A percentile compares a stretch with the other conserved stretches of the same genome.
These are phyloP conservation scores for Crotalus horridus DNA, from an alignment of 2,113 vertebrate species.

Conservation along the genomic window DNA sequence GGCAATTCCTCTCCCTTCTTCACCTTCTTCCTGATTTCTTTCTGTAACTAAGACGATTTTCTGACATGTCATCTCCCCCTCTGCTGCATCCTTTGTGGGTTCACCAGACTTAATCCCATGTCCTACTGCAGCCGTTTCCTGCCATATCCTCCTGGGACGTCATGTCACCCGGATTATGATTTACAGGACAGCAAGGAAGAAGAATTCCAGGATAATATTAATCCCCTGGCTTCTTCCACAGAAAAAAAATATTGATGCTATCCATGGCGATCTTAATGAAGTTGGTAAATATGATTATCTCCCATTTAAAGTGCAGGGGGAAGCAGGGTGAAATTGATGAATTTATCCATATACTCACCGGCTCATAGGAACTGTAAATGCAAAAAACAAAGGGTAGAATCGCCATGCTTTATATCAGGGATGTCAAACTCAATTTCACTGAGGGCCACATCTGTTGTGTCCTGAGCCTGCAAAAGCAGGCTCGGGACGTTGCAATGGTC, in stretches of 20 bases:
- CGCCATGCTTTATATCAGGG: not conserved
- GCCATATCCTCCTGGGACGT: not conserved
- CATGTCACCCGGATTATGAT: constrained; percentile 5
- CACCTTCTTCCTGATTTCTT: not conserved
- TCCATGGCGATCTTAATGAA: not conserved
- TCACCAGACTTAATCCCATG: constrained; percentile 12
- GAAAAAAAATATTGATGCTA: not conserved
- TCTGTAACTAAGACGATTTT: not conserved
- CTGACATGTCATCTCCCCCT: not conserved
- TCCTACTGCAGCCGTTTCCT: not conserved
- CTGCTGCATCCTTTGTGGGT: not conserved
- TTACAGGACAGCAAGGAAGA: not conserved
- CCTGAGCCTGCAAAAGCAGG: too few species aligned
- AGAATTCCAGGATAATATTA: not conserved
- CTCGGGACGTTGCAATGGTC: too few species aligned
- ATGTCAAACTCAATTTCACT: too few species aligned
- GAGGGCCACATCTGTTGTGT: too few species aligned
- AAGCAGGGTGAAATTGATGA: not conserved
- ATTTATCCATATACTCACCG: not conserved
- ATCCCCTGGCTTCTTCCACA: not conserved
- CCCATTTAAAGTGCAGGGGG: not conserved
- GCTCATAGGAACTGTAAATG: not conserved
- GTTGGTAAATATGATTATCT: not conserved
- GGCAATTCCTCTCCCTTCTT: not conserved
- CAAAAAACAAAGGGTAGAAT: not conserved